These are phyloP conservation scores for Tetraneura akinire DNA, from an alignment of 1,140 invertebrate genomes.

Conservation along the genomic window DNA sequence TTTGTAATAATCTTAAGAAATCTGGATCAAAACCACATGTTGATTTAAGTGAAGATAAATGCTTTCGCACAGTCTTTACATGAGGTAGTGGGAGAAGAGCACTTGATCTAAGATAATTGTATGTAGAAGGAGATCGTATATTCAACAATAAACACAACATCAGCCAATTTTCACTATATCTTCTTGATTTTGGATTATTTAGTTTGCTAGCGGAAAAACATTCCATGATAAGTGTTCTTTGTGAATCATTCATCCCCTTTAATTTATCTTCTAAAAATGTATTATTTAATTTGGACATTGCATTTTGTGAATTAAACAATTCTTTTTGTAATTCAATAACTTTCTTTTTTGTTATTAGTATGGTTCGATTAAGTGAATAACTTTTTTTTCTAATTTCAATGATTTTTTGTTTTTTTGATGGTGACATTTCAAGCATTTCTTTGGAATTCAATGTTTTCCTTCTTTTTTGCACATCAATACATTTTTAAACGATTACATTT, in stretches of 20 bases:
- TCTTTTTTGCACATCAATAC: background rate
- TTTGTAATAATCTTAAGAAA: background rate
- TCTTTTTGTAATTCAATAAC: too few species aligned
- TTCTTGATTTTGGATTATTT: too few species aligned
- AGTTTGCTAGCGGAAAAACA: too few species aligned
- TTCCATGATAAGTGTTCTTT: background rate
- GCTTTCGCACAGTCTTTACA: background rate
- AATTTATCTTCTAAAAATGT: background rate
- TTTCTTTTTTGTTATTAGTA: too few species aligned
- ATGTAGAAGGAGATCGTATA: too few species aligned
- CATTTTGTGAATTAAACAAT: too few species aligned
- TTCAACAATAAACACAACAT: too few species aligned
- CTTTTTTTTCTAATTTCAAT: too few species aligned
- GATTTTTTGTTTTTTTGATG: background rate
- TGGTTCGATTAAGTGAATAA: too few species aligned
- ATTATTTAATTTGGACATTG: too few species aligned
- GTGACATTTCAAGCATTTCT: background rate
- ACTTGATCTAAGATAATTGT: too few species aligned
- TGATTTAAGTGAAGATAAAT: background rate
- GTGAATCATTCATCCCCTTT: constrained; percentile 1
- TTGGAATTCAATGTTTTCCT: background rate
- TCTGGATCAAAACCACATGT: background rate
- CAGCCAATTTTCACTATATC: too few species aligned
- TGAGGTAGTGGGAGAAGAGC: background rate
- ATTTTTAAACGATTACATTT: background rate